These are phyloP conservation scores for Gallinago stenura DNA, from an alignment of 2,797 vertebrate genomes.

Conservation along the genomic window DNA sequence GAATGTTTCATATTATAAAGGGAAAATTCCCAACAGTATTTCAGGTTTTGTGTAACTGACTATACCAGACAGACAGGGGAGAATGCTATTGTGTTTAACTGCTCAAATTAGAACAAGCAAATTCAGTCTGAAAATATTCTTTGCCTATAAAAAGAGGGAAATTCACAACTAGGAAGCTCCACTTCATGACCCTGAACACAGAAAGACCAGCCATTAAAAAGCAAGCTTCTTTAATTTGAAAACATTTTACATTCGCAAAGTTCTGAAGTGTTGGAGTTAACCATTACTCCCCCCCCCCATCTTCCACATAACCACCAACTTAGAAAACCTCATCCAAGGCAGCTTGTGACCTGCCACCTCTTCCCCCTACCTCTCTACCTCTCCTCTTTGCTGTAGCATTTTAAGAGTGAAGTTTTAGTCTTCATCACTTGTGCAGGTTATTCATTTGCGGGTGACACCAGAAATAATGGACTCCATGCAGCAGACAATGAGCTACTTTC, in stretches of 20 bases:
- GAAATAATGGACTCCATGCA: rapidly evolving
- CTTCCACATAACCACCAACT: not conserved
- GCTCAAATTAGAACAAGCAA: not conserved
- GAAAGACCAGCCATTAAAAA: not conserved
- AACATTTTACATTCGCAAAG: not conserved
- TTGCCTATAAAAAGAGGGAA: not conserved
- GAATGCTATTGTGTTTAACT: slow-evolving; percentile 6
- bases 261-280: not conserved
- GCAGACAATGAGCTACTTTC: not conserved
- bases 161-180: not conserved
- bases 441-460: not conserved
- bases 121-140: slow-evolving; percentile 16
- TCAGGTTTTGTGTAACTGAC: not conserved
- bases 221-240: not conserved
- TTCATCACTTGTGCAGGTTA: not conserved
- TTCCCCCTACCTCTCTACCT: rapidly evolving
- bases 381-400: not conserved
- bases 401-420: not conserved
- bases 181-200: not conserved
- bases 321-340: not conserved
- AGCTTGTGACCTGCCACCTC: not conserved
- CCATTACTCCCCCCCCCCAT: not conserved
- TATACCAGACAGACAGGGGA: not conserved
- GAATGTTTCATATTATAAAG: slow-evolving; percentile 17
- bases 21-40: not conserved